phyloP scores from a whole-genome alignment of 2,888 invertebrate species.

The Philhelius pedissequus region DNA sequence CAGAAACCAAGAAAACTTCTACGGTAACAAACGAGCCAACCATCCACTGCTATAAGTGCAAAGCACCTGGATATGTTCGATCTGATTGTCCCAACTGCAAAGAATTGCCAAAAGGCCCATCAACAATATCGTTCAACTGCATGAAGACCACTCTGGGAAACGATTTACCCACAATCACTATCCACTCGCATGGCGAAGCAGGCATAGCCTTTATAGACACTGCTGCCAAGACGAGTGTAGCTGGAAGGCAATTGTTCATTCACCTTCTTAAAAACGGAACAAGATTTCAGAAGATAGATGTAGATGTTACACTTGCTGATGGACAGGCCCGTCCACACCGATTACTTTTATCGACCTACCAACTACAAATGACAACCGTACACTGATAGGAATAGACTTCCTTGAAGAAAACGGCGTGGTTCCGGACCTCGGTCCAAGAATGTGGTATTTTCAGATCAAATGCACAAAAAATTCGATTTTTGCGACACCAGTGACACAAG shows the following conservation, averaged over 20 bases:
- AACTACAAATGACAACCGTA: constrained; percentile 5
- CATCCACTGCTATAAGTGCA: constrained; percentile 29
- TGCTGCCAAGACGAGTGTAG: constrained; percentile 19
- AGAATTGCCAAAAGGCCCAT: constrained; percentile 5
- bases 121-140: constrained; percentile 12
- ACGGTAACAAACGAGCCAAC: neutral
- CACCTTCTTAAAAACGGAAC: constrained; percentile 19
- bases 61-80: constrained; percentile 13
- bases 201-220: constrained; percentile 31
- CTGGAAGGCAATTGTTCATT: constrained; percentile 23
- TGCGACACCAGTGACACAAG: neutral
- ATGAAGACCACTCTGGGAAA: neutral
- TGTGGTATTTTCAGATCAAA: constrained; percentile 25
- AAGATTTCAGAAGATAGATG: constrained; percentile 20
- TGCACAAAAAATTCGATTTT: neutral
- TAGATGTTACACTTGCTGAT: constrained; percentile 51
- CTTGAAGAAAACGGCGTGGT: constrained; percentile 25
- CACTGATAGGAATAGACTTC: constrained; percentile 29
- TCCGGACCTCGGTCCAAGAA: constrained; percentile 7
- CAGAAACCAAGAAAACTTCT: neutral
- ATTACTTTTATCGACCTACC: constrained; percentile 22
- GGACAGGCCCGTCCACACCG: neutral
- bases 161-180: constrained; percentile 14
- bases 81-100: constrained; percentile 22
- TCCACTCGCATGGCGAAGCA: neutral